Conservation (phyloP, 2,888 invertebrate species). For the Lepidocyrtoides sp. region DNA sequence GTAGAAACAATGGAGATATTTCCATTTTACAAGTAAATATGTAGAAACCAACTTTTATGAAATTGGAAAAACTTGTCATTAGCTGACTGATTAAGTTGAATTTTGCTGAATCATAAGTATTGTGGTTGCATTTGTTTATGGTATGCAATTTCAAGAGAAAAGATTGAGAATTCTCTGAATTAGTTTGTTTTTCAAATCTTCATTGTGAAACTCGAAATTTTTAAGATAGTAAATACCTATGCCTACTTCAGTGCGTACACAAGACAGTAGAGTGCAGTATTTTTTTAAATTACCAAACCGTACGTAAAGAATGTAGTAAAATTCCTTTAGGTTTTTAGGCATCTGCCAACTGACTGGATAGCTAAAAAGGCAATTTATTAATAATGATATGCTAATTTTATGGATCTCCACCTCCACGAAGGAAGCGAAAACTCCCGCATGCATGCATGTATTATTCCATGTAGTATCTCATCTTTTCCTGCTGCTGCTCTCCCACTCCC, state of each 20-base stretch:
- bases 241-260: background rate
- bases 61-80: no score
- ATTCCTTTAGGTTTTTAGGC: background rate
- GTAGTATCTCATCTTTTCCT: background rate
- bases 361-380: slow-evolving; percentile 28
- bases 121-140: no score
- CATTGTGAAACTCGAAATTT: no score
- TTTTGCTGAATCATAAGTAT: no score
- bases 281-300: background rate
- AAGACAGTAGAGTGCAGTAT: background rate
- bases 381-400: slow-evolving; percentile 81
- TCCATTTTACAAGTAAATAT: no score
- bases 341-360: background rate
- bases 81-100: no score
- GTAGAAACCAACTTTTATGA: no score
- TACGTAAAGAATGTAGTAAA: background rate
- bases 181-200: no score
- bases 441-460: no score
- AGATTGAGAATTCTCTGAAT: no score
- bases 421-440: background rate
- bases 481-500: background rate
- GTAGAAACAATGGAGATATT: background rate
- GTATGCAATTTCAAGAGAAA: no score
- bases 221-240: no score
- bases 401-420: slow-evolving; percentile 71